A percentile compares a stretch with the other conserved stretches of the same genome.
phyloP scores from a whole-genome alignment of 2,113 vertebrate species.

The Epinephelus cyanopodus region DNA sequence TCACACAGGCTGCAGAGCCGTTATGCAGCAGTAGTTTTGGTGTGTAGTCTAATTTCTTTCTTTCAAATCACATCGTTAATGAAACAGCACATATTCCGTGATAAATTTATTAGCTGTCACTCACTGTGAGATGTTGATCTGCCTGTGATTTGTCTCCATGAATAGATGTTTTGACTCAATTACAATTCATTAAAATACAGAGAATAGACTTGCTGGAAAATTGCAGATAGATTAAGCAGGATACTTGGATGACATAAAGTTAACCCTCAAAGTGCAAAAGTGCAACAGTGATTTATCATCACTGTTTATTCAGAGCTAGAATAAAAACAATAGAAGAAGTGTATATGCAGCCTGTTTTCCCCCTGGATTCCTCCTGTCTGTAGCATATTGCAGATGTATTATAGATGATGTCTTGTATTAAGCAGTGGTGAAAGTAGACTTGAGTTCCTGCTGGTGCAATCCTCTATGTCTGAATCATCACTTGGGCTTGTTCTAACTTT shows the following conservation, averaged over 20 bases:
- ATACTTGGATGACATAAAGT: not conserved
- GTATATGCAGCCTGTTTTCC: not conserved
- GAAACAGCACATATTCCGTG: slow-evolving; percentile 3
- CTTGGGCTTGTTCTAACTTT: slow-evolving; percentile 19
- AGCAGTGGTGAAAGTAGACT: slow-evolving; percentile 20
- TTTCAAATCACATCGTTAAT: not conserved
- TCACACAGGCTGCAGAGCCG: not conserved
- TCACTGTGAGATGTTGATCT: slow-evolving; percentile 1
- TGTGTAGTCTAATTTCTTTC: not conserved
- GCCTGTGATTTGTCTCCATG: slow-evolving; percentile 8
- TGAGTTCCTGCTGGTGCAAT: slow-evolving; percentile 13
- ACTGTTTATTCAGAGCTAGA: slow-evolving; percentile 6
- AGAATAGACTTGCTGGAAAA: not conserved
- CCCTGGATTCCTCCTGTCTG: slow-evolving; percentile 14
- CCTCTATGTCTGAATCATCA: slow-evolving; percentile 15
- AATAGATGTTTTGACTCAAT: slow-evolving; percentile 3
- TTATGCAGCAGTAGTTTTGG: not conserved
- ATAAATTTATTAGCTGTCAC: slow-evolving; percentile 19
- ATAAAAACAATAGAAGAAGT: slow-evolving; percentile 1
- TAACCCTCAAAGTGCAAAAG: slow-evolving; percentile 9
- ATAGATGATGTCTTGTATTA: slow-evolving; percentile 43
- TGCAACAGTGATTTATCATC: not conserved
- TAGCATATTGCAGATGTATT: slow-evolving; percentile 41
- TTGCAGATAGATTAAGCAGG: not conserved
- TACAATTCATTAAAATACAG: slow-evolving; percentile 12